A percentile compares a stretch with the other conserved stretches of the same genome.
Evolutionary conservation across 2,888 invertebrate species (phyloP).

Genomic region (Drosophila emarginata): DNA sequence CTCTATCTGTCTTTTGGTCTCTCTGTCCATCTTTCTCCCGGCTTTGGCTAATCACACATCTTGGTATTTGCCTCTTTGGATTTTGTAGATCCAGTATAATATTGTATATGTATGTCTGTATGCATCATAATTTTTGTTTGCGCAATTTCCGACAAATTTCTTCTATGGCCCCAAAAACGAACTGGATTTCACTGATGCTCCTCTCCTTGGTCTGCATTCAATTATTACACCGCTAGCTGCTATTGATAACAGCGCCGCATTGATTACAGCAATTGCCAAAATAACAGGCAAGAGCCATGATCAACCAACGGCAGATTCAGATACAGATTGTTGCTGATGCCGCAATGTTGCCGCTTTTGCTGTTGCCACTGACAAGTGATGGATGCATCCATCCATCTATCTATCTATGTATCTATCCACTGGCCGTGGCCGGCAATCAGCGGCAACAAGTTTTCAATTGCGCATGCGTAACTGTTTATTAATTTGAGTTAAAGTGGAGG

Average conservation of each 20-base stretch:
- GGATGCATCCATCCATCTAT: conserved; percentile 30
- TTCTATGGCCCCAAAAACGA: conserved; percentile 45
- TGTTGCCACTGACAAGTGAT: conserved; percentile 42
- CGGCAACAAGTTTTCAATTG: conserved; percentile 33
- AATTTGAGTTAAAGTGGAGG: conserved; percentile 51
- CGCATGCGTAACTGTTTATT: conserved; percentile 76
- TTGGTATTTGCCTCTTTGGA: neutral
- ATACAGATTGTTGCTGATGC: conserved; percentile 29
- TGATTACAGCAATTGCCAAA: conserved; percentile 76
- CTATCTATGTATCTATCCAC: neutral
- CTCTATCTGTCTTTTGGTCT: conserved; percentile 23
- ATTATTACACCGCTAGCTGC: conserved; percentile 73
- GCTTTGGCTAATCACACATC: conserved; percentile 57
- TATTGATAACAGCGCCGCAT: conserved; percentile 73
- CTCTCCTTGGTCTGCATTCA: conserved; percentile 46
- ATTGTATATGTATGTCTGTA: conserved; percentile 24
- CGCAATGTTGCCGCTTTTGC: conserved; percentile 7
- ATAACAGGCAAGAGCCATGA: conserved; percentile 62
- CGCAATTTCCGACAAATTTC: conserved; percentile 69
- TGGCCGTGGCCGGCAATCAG: conserved; percentile 40
- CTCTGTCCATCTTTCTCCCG: neutral
- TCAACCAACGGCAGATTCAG: conserved; percentile 52
- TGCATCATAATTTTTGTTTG: conserved; percentile 71
- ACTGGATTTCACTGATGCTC: conserved; percentile 25
- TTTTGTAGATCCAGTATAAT: neutral